Conservation (phyloP, 2,797 vertebrate species). For the Sitta carolinensis region DNA sequence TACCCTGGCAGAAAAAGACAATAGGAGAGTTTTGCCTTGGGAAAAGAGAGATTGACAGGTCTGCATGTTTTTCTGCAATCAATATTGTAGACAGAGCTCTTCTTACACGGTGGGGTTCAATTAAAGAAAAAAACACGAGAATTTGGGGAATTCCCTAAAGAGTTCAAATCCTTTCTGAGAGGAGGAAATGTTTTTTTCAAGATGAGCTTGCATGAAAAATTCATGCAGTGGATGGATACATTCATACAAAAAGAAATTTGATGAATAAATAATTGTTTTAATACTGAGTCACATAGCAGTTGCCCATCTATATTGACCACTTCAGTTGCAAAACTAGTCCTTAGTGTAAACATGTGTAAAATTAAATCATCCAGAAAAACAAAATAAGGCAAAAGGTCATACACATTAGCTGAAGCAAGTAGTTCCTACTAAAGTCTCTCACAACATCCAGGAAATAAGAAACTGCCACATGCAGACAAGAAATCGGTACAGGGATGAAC, state of each 20-base stretch:
- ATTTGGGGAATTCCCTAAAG: conserved; percentile 74
- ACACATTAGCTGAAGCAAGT: conserved; percentile 38
- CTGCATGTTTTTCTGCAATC: conserved; percentile 63
- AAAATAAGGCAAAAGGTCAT: conserved; percentile 69
- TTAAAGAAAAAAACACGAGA: conserved; percentile 65
- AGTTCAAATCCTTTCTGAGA: conserved; percentile 69
- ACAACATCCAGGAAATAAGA: conserved; percentile 44
- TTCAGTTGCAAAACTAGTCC: conserved; percentile 65
- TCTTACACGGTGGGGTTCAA: conserved; percentile 56
- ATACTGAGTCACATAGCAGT: conserved; percentile 61
- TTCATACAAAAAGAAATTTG: conserved; percentile 50
- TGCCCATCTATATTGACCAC: conserved; percentile 49
- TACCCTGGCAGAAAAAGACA: conserved; percentile 36
- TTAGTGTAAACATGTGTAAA: conserved; percentile 72
- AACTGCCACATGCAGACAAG: conserved; percentile 21
- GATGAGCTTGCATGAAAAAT: conserved; percentile 72
- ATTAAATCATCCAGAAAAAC: conserved; percentile 72
- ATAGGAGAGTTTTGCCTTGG: conserved; percentile 49
- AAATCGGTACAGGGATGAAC: conserved; percentile 59
- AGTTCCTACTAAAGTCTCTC: conserved; percentile 34
- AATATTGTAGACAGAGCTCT: conserved; percentile 70
- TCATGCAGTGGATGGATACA: conserved; percentile 63
- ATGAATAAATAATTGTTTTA: conserved; percentile 70
- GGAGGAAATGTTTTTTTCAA: conserved; percentile 63
- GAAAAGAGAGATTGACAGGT: conserved; percentile 67